Evolutionary conservation across 2,888 invertebrate genomes (phyloP), one percentile per base, ranked within the genome.

Genomic region (Baccha elongata): DNA sequence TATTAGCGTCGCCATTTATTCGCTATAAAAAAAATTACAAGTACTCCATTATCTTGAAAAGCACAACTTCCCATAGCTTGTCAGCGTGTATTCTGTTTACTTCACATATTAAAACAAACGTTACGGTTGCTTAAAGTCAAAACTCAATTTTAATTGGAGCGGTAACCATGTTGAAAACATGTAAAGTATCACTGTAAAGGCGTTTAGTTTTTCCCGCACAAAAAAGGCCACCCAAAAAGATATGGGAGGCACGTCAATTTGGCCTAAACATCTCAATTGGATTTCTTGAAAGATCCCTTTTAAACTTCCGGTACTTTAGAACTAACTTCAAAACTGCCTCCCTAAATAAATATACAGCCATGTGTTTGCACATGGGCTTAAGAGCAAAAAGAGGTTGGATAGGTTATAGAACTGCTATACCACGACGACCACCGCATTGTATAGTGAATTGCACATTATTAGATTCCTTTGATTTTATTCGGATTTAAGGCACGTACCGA

Each of bases 381-480:
- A n/a, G 15, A 10, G 19, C 11, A 10, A 19, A 26, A 15, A 3
- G n/a, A n/a, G 2, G 55, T 5, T 32, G n/a, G 23, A 15, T 37
- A 37, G 35, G 21, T 19, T 1, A 19, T 13, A 13, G 52, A 42
- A 74, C 55, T 72, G 37, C 60, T 68, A n/a, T n/a, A 26, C 58
- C 62, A 42, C 40, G 13, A 37, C 40, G 37, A 35, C 64, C 60
- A 29, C 40, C 10, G 26, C 40, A 40, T 21, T 55, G 11, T 23
- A 23, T 35, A 44, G 64, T 64, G 75, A 69, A 67, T 62, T 78
- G 72, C 78, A 78, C 72, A 78, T 83, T 83, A 83, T 83, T 83
- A 78, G 83, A 83, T 83, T 83, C 52, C 78, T 83, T 83, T 73
- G 83, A 78, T 83, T 83, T 83, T 78, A 83, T 83, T 83, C 78